Evolutionary conservation across 2,113 vertebrate genomes (phyloP).

Genomic region (Vimba vimba): DNA sequence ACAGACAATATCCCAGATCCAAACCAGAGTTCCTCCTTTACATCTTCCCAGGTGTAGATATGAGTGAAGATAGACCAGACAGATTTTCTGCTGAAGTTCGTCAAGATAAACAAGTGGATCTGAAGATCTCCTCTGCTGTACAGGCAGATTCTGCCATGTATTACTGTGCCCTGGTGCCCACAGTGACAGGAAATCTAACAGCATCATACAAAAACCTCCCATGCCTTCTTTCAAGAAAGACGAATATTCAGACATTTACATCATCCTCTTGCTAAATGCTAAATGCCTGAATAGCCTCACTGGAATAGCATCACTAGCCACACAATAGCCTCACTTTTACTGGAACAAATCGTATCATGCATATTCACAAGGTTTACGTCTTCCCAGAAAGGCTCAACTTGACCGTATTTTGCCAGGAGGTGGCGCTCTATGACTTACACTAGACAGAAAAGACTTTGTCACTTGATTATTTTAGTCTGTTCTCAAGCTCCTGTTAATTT

Average conservation of each 20-base stretch:
- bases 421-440: background rate
- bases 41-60: background rate
- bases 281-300: too few species aligned
- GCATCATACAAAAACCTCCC: slow-evolving; percentile 34
- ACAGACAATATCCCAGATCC: slow-evolving; percentile 10
- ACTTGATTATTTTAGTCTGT: background rate
- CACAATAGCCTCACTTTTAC: background rate
- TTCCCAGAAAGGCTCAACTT: background rate
- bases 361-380: background rate
- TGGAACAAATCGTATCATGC: background rate
- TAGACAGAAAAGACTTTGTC: background rate
- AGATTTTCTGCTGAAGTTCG: slow-evolving; percentile 2
- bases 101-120: slow-evolving; percentile 26
- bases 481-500: background rate
- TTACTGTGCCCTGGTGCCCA: slow-evolving; percentile 52
- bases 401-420: background rate
- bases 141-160: slow-evolving; percentile 54
- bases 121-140: slow-evolving; percentile 42
- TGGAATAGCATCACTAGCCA: too few species aligned
- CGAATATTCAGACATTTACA: too few species aligned
- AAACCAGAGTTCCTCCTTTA: slow-evolving; percentile 43
- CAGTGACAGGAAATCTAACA: slow-evolving; percentile 41
- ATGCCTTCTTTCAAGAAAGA: background rate
- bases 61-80: background rate
- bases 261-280: too few species aligned